Conservation (phyloP, 2,113 vertebrate genomes). For the Ciconia boyciana region DNA sequence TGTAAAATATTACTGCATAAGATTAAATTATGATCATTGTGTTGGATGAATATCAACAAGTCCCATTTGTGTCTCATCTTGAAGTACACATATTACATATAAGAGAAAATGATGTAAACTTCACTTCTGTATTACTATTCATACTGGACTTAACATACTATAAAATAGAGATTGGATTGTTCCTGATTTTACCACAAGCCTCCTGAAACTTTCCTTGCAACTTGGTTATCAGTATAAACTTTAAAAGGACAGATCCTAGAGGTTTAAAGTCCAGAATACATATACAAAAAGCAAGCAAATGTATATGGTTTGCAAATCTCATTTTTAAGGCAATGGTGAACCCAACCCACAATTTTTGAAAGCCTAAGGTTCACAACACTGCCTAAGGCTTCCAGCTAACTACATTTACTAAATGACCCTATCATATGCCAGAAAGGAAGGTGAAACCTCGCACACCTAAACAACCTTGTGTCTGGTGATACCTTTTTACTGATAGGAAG, state of each 20-base stretch:
- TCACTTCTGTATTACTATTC: background rate
- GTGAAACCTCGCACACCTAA: background rate
- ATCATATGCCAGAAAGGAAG: background rate
- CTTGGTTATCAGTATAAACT: background rate
- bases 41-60: background rate
- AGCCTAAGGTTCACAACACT: background rate
- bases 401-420: background rate
- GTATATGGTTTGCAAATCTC: background rate
- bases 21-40: background rate
- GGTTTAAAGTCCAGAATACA: background rate
- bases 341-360: background rate
- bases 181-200: background rate
- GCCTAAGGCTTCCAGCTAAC: background rate
- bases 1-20: background rate
- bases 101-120: background rate
- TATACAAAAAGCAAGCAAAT: background rate
- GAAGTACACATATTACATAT: background rate
- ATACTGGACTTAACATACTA: background rate
- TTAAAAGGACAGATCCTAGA: background rate
- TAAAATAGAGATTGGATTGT: background rate
- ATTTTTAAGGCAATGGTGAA: background rate
- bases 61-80: conserved; percentile 1
- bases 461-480: background rate
- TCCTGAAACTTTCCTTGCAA: background rate
- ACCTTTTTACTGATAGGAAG: background rate